Percentiles rank a stretch among this genome's conserved stretches.
Evolutionary conservation across 2,888 invertebrate species (phyloP).

Genomic region (Chrysotoxum bicinctum): DNA sequence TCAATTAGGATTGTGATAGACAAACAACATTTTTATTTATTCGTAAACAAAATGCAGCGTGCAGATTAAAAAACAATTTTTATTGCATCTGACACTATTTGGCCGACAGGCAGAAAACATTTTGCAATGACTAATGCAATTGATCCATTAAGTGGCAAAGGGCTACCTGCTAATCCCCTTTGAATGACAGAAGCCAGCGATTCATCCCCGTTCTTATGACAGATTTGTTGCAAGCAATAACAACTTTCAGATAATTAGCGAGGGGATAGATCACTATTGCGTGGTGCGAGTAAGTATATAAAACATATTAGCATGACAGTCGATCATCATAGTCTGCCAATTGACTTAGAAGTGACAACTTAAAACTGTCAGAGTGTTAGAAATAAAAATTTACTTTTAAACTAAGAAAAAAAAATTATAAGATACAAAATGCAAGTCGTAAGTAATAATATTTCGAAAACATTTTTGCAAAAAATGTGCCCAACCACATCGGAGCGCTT

Average conservation of each 20-base stretch:
- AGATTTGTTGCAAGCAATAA: not conserved
- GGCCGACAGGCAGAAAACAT: slow-evolving; percentile 9
- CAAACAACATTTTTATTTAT: slow-evolving; percentile 31
- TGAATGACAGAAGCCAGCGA: not conserved
- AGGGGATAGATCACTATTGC: slow-evolving; percentile 14
- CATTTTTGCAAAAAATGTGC: slow-evolving; percentile 21
- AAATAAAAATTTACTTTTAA: too few relatives aligned
- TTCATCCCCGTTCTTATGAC: slow-evolving; percentile 1
- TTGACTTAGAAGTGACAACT: slow-evolving; percentile 25
- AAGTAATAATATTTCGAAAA: not conserved
- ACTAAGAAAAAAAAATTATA: not conserved
- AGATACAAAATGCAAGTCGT: not conserved
- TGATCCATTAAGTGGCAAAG: slow-evolving; percentile 4
- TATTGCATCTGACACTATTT: slow-evolving; percentile 46
- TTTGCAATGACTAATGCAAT: slow-evolving; percentile 47
- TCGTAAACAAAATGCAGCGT: slow-evolving; percentile 21
- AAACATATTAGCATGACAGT: not conserved
- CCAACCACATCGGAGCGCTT: not conserved
- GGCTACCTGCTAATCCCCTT: slow-evolving; percentile 27
- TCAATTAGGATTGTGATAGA: not conserved
- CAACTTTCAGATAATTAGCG: not conserved
- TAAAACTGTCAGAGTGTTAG: too few relatives aligned
- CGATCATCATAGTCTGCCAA: slow-evolving; percentile 14
- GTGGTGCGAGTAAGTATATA: slow-evolving; percentile 17
- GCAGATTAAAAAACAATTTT: slow-evolving; percentile 51